Evolutionary conservation across 64 coral and sea anemone genomes (phyloP).

Genomic region (Montipora cactus): DNA sequence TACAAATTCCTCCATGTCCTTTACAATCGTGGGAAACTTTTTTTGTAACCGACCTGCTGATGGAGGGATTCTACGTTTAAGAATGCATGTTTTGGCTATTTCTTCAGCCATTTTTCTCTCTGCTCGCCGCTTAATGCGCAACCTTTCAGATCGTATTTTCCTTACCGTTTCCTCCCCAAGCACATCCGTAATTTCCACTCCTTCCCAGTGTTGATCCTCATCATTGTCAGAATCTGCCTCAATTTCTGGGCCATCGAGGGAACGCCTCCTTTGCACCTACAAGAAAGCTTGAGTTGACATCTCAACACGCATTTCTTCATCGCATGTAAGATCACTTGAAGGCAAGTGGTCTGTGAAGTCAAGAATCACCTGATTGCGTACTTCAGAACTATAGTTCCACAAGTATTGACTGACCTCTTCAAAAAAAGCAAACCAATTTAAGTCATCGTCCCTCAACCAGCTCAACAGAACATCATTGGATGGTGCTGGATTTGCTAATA

Average conservation of each 20-base stretch:
- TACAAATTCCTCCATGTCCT: conserved; percentile 28
- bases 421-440: conserved; percentile 78
- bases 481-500: conserved; percentile 17
- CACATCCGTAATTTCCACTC: not conserved
- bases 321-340: conserved; percentile 48
- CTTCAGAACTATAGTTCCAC: conserved; percentile 36
- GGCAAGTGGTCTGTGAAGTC: conserved; percentile 57
- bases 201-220: not conserved
- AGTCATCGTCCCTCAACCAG: conserved; percentile 39
- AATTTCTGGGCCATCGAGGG: conserved; percentile 6
- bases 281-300: conserved; percentile 47
- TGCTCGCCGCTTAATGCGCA: conserved; percentile 25
- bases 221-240: conserved; percentile 62
- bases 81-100: conserved; percentile 10
- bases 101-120: conserved; percentile 25
- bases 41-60: conserved; percentile 14
- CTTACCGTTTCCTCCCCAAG: not conserved
- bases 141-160: conserved; percentile 12
- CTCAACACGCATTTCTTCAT: conserved; percentile 58
- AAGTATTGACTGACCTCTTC: conserved; percentile 32
- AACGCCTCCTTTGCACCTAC: conserved; percentile 18
- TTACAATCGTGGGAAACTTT: conserved; percentile 57
- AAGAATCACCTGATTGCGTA: conserved; percentile 58
- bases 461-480: conserved; percentile 30
- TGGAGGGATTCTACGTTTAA: conserved; percentile 37